phyloP scores from a whole-genome alignment of 2,113 vertebrate genomes.

The Myanophis thanlyinensis region DNA sequence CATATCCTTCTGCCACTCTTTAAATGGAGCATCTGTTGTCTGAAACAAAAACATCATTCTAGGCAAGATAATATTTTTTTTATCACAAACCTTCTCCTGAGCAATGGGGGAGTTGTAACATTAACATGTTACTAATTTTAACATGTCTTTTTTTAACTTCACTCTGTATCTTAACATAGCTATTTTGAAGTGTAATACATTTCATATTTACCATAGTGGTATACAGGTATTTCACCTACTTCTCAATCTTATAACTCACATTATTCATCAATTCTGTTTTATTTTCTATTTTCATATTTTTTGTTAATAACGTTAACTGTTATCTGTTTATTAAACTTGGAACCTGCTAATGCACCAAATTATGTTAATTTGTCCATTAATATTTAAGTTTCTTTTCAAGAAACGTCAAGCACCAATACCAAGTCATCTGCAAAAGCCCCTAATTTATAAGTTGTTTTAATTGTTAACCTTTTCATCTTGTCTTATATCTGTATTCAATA shows the following conservation, averaged over 20 bases:
- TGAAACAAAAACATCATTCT: not conserved
- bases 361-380: not conserved
- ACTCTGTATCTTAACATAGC: not conserved
- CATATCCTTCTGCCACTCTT: not conserved
- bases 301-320: not conserved
- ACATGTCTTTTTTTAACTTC: not conserved
- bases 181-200: not conserved
- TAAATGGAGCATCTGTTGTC: not conserved
- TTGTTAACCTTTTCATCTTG: not conserved
- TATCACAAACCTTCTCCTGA: not conserved
- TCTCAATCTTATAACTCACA: not conserved
- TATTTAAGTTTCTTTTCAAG: not conserved
- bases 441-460: not conserved
- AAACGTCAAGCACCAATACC: not conserved
- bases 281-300: not conserved
- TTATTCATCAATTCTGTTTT: not conserved
- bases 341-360: not conserved
- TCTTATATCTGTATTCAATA: not conserved
- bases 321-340: not conserved
- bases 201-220: not conserved
- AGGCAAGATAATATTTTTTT: not conserved
- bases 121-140: not conserved
- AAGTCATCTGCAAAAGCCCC: not conserved
- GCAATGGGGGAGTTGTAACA: not conserved
- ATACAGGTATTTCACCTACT: not conserved